Base-by-base conservation (phyloP, 2,113 vertebrate genomes). In the Mesitornis unicolor region DNA sequence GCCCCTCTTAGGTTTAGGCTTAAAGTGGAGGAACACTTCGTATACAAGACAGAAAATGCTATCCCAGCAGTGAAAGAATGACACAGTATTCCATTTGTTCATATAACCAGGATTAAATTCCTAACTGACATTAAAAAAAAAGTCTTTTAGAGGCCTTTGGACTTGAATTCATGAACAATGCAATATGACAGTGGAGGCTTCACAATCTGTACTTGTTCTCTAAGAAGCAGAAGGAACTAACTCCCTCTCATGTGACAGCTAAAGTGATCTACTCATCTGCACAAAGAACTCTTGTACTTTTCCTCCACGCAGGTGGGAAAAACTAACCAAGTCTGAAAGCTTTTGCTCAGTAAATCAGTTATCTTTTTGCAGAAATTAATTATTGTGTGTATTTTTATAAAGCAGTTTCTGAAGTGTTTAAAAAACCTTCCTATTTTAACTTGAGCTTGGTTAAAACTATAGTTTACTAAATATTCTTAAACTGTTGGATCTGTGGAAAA, bases 261-360 rank as follows among this genome's bases (percentile, higher is more conserved):
- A 97, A 97, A 94, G 93, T 5, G 16, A 95, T 96, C 91, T 95
- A 95, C 83, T 97, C 16, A 54, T 70, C 74, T 51, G 71, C 65
- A 98, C 97, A 98, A 98, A 98, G 97, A 95, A 89, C 93, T 95
- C 97, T 98, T 98, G 97, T 98, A 42, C 91, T 93, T 93, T 83
- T 83, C 68, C 36, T 71, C 71, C 76, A 79, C 0, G 91, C 97
- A 98, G 98, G 98, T 98, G 97, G 97, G 87, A 97, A 93, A 92
- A 74, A 87, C 77, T 64, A 95, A 83, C 79, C 7, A 12, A 76
- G 69, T 73, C 94, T 94, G 94, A 91, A 96, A 97, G 92, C 90
- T 92, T 89, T 43, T 89, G 59, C 78, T 84, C 42, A 75, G 56
- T 86, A 96, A 93, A 75, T 35, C 38, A 69, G 76, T 74, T 70